Evolutionary conservation across 2,888 invertebrate species (phyloP).

Genomic region (Synanthedon formicaeformis): DNA sequence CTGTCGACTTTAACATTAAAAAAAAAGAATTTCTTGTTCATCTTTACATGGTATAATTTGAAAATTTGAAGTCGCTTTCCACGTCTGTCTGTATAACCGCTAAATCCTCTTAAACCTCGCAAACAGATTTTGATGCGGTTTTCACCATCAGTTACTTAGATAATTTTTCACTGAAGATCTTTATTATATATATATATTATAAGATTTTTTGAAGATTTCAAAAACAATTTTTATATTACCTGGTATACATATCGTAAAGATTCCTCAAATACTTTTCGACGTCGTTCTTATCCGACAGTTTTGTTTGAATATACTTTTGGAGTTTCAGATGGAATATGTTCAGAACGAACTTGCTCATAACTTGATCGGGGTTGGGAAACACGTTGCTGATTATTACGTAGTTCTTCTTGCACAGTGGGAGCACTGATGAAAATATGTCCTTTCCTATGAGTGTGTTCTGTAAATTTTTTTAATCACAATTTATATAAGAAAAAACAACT

Average conservation of each 20-base stretch:
- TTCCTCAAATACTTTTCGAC: conserved; percentile 90
- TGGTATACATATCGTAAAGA: conserved; percentile 90
- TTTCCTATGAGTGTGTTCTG: conserved; percentile 87
- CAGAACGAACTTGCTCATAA: conserved; percentile 97
- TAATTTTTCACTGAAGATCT: no score
- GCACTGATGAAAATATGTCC: conserved; percentile 91
- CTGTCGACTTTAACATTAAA: no score
- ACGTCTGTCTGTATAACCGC: no score
- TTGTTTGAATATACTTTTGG: conserved; percentile 86
- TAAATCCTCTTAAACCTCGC: no score
- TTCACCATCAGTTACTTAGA: no score
- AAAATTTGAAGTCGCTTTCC: no score
- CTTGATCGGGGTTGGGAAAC: conserved; percentile 95
- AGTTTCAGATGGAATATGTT: conserved; percentile 94
- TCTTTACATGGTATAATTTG: no score
- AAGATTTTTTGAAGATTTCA: no score
- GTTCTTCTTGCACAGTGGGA: conserved; percentile 90
- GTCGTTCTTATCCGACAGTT: conserved; percentile 83
- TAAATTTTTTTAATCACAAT: conserved; percentile 17
- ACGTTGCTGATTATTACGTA: conserved; percentile 87
- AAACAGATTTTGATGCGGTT: no score
- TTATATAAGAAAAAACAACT: neutral
- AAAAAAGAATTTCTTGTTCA: no score
- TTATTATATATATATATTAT: no score
- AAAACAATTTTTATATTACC: conserved; percentile 57